Conservation (phyloP, 2,888 invertebrate genomes). For the Torymus tubicola region DNA sequence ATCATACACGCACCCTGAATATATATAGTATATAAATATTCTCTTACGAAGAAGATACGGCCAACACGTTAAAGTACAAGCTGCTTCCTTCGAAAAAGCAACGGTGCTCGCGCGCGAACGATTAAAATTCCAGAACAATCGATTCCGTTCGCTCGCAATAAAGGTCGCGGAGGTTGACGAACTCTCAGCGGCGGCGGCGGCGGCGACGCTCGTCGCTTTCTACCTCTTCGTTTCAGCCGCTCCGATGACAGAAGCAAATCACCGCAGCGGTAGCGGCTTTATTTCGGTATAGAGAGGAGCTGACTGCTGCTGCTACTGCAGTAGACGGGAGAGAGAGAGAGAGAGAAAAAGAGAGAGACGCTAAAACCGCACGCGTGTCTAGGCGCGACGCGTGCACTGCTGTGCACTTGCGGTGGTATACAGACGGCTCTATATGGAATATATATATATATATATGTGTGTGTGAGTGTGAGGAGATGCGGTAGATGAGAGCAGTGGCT, state of each 20-base stretch:
- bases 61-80: too few species aligned
- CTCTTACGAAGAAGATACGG: too few species aligned
- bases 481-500: too few species aligned
- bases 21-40: too few species aligned
- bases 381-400: neutral
- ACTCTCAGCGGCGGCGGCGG: slow-evolving; percentile 60
- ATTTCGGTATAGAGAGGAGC: slow-evolving; percentile 24
- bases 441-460: neutral
- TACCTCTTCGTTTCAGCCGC: slow-evolving; percentile 30
- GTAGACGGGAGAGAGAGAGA: neutral
- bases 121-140: slow-evolving; percentile 59
- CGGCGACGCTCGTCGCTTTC: slow-evolving; percentile 57
- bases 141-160: slow-evolving; percentile 52
- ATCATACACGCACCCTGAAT: too few species aligned
- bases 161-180: slow-evolving; percentile 62
- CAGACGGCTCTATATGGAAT: neutral
- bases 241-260: slow-evolving; percentile 51
- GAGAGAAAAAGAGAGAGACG: slow-evolving; percentile 6
- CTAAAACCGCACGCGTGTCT: slow-evolving; percentile 18
- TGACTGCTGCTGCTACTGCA: too few species aligned
- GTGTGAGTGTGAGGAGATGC: too few species aligned
- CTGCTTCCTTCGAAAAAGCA: slow-evolving; percentile 1
- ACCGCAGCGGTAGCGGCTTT: slow-evolving; percentile 33
- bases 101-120: neutral
- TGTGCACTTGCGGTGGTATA: neutral